Conservation (phyloP, 2,113 vertebrate genomes). For the Strix uralensis region DNA sequence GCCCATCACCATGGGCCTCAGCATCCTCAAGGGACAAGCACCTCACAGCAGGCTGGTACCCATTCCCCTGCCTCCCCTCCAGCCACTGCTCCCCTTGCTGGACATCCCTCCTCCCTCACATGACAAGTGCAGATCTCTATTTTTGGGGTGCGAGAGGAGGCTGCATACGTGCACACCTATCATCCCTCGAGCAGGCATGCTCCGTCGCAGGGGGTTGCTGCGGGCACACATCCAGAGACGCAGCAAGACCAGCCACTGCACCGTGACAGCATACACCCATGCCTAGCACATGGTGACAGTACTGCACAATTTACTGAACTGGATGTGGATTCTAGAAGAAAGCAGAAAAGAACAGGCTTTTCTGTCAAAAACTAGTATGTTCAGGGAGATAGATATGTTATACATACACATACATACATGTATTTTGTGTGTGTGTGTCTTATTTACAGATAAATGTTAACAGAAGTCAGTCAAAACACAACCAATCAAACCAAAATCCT, state of each 20-base stretch:
- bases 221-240: rapidly evolving
- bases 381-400: not conserved
- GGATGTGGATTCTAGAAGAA: not conserved
- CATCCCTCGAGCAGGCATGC: rapidly evolving
- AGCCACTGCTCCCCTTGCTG: not conserved
- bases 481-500: not conserved
- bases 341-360: not conserved
- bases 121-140: rapidly evolving
- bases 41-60: not conserved
- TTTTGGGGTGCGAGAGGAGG: not conserved
- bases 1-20: rapidly evolving
- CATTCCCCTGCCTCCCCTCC: not conserved
- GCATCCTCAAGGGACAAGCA: not conserved
- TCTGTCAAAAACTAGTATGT: not conserved
- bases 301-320: not conserved
- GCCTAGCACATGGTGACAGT: not conserved
- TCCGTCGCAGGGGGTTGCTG: not conserved
- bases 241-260: not conserved
- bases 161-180: rapidly evolving
- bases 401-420: not conserved
- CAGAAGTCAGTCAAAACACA: not conserved
- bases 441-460: not conserved
- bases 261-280: not conserved
- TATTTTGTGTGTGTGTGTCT: not conserved
- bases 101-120: not conserved